phyloP scores from a whole-genome alignment of 2,113 vertebrate species.

The Oryzias celebensis region DNA sequence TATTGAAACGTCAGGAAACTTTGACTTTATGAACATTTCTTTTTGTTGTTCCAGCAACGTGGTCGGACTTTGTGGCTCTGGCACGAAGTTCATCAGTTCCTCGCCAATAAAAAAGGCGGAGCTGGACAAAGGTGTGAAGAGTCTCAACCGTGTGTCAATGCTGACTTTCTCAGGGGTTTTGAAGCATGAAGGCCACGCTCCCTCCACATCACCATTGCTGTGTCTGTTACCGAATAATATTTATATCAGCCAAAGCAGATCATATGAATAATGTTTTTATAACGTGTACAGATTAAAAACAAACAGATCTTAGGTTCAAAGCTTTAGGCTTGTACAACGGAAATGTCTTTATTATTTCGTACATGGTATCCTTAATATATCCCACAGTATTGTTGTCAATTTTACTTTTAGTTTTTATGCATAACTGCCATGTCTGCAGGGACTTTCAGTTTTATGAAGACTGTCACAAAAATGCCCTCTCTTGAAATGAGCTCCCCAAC shows the following conservation, averaged over 20 bases:
- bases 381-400: slow-evolving; percentile 79
- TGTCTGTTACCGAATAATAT: slow-evolving; percentile 55
- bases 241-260: slow-evolving; percentile 93
- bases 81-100: no score
- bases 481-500: background rate
- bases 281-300: slow-evolving; percentile 80
- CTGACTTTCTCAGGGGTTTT: slow-evolving; percentile 63
- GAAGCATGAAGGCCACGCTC: slow-evolving; percentile 80
- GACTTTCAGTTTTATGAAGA: background rate
- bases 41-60: no score
- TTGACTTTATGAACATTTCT: no score
- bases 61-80: no score
- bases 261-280: slow-evolving; percentile 79
- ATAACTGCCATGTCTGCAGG: background rate
- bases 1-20: no score
- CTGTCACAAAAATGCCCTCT: background rate
- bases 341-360: slow-evolving; percentile 82
- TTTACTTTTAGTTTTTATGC: slow-evolving; percentile 51
- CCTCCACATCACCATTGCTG: slow-evolving; percentile 12
- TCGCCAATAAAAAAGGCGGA: no score
- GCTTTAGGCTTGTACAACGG: slow-evolving; percentile 89
- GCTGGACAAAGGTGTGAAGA: no score
- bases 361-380: slow-evolving; percentile 92
- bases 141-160: slow-evolving; percentile 32
- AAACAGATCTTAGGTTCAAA: slow-evolving; percentile 82